Evolutionary conservation across 2,797 vertebrate genomes (phyloP).

Genomic region (Gobionotothen gibberifrons): DNA sequence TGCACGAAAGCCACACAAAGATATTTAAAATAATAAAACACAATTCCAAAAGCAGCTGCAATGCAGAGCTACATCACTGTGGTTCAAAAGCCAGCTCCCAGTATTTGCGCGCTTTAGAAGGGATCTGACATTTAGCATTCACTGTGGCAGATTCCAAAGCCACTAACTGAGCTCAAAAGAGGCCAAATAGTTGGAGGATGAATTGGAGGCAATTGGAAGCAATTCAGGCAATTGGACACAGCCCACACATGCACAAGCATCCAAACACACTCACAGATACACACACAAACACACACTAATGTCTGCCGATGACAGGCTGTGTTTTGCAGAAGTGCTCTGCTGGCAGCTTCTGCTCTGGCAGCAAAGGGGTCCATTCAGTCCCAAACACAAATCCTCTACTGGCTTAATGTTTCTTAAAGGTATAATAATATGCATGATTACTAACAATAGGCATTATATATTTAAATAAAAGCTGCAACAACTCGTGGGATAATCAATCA

Average conservation of each 20-base stretch:
- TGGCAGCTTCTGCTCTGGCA: slow-evolving; percentile 51
- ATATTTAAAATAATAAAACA: slow-evolving; percentile 26
- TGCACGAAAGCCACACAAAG: slow-evolving; percentile 3
- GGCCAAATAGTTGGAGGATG: slow-evolving; percentile 44
- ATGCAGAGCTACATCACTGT: slow-evolving; percentile 15
- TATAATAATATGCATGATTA: neutral
- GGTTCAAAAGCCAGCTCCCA: slow-evolving; percentile 48
- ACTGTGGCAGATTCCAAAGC: slow-evolving; percentile 36
- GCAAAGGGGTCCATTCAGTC: slow-evolving; percentile 32
- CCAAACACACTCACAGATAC: slow-evolving; percentile 20
- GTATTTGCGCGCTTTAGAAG: slow-evolving; percentile 43
- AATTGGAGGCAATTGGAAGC: slow-evolving; percentile 51
- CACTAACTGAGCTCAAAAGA: slow-evolving; percentile 34
- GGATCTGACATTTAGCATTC: slow-evolving; percentile 46
- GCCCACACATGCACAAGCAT: slow-evolving; percentile 32
- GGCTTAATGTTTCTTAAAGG: slow-evolving; percentile 5
- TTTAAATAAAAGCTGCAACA: neutral
- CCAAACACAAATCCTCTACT: slow-evolving; percentile 25
- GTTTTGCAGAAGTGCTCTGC: slow-evolving; percentile 53
- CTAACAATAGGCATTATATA: slow-evolving; percentile 2
- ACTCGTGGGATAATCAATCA: no score
- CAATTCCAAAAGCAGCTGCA: slow-evolving; percentile 38
- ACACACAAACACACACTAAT: slow-evolving; percentile 25
- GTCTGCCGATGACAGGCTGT: slow-evolving; percentile 54
- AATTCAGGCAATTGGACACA: slow-evolving; percentile 54